Base-by-base conservation (phyloP, 2,888 invertebrate species). In the Bellardia pandia region DNA sequence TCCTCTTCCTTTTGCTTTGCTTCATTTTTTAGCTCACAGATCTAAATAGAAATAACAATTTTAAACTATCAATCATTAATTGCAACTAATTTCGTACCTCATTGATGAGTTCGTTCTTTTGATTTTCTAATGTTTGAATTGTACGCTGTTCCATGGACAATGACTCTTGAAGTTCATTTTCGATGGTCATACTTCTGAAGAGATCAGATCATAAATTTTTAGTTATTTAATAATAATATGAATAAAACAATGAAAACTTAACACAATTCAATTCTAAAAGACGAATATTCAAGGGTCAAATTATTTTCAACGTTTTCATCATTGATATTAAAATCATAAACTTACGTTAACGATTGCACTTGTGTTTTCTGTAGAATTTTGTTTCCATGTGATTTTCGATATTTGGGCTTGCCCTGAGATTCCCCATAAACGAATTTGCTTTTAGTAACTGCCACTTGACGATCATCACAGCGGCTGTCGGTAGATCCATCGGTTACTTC, bases 131-230 rank as follows among this genome's bases (percentile, higher is more conserved):
- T 16, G 89, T 58, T 85, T 91, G 91, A 72, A 90, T 89, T 40
- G 91, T 91, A 5, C 91, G 88, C 40, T 93, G 92, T 4, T 92
- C 90, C 6, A 85, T 83, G 0, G 91, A 89, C n/a, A 93, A 79
- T 45, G 89, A 88, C 40, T 90, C 90, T 77, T 92, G 89, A 14
- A 92, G 89, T 33, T 91, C 90, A 0, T 91, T 89, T 42, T 92
- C 91, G 8, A 89, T 69, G 0, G 89, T 48, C 89, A 91, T 91
- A 11, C 90, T 79, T 30, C 90, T 89, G 48, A 92, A 91, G 0
- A 93, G 89, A 5, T 93, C 91, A 3, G 89, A 89, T 6, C n/a
- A n/a, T n/a, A n/a, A n/a, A n/a, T n/a, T n/a, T n/a, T n/a, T n/a
- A n/a, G n/a, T n/a, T n/a, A n/a, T n/a, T n/a, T n/a, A n/a, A n/a